Conservation (phyloP, 2,113 vertebrate species). For the Heliornis fulica region DNA sequence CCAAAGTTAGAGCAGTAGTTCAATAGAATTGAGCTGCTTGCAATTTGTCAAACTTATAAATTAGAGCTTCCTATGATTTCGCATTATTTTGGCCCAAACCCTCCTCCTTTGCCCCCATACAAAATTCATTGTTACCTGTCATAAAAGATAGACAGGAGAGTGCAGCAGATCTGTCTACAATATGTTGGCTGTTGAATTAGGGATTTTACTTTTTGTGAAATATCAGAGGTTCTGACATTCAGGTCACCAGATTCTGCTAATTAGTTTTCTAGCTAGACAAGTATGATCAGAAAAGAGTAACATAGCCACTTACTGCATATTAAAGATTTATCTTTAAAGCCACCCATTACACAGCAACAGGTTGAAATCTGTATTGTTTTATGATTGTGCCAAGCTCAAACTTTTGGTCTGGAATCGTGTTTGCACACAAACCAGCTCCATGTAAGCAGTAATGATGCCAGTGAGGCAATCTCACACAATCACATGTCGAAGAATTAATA, state of each 20-base stretch:
- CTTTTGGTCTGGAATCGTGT: neutral
- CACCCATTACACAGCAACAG: neutral
- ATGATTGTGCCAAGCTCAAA: constrained; percentile 14
- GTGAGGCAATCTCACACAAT: neutral
- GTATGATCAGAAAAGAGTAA: neutral
- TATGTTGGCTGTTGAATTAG: neutral
- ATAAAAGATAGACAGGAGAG: neutral
- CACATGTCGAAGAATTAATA: constrained; percentile 62
- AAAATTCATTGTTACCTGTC: neutral
- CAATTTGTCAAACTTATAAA: neutral
- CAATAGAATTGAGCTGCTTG: neutral
- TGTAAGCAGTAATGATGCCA: neutral
- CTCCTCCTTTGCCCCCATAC: neutral
- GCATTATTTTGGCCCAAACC: neutral
- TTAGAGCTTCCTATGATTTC: neutral
- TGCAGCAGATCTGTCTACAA: neutral
- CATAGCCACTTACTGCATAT: neutral
- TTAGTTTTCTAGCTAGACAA: constrained; percentile 5
- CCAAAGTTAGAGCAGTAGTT: neutral
- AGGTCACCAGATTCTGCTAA: constrained; percentile 27
- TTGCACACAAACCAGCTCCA: constrained; percentile 44
- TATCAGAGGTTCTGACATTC: constrained; percentile 46
- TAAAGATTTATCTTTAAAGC: neutral
- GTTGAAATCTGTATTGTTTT: constrained; percentile 26
- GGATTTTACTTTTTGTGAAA: constrained; percentile 19